Percentiles rank a stretch among this genome's conserved stretches.
These are phyloP conservation scores for Drosophila kuntzei DNA, from an alignment of 2,888 invertebrate genomes.

Conservation along the genomic window DNA sequence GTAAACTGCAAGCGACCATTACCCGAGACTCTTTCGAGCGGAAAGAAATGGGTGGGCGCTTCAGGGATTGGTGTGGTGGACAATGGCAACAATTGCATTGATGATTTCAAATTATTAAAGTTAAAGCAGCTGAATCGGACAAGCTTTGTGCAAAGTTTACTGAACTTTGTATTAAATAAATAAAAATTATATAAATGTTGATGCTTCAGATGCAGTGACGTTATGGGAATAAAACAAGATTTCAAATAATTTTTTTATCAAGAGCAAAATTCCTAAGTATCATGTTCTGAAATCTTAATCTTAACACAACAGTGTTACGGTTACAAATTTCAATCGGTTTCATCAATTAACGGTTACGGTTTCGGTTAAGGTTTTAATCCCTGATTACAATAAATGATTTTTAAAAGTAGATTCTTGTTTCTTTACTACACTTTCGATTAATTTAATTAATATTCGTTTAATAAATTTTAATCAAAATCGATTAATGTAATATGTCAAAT, in stretches of 20 bases:
- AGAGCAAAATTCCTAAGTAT: no score
- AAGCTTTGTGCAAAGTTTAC: conserved; percentile 11
- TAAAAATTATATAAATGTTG: not conserved
- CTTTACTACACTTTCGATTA: no score
- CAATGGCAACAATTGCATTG: conserved; percentile 65
- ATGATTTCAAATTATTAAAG: conserved; percentile 60
- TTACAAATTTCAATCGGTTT: no score
- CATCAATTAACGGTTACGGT: no score
- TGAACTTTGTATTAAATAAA: not conserved
- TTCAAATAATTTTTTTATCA: no score
- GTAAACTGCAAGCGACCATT: conserved; percentile 71
- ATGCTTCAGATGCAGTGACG: not conserved
- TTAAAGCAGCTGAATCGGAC: conserved; percentile 31
- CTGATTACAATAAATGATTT: no score
- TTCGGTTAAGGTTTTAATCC: no score
- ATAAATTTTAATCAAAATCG: no score
- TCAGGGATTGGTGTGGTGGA: conserved; percentile 25
- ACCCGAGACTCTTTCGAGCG: conserved; percentile 38
- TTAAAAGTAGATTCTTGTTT: no score
- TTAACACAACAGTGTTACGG: no score
- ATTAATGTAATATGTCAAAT: no score
- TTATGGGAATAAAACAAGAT: not conserved
- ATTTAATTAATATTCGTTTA: no score
- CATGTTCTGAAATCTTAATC: not conserved
- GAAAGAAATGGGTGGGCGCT: conserved; percentile 2